Percentiles rank a stretch among this genome's conserved stretches.
These are phyloP conservation scores for Euwallacea fornicatus DNA, from an alignment of 1,140 invertebrate species.

Conservation along the genomic window DNA sequence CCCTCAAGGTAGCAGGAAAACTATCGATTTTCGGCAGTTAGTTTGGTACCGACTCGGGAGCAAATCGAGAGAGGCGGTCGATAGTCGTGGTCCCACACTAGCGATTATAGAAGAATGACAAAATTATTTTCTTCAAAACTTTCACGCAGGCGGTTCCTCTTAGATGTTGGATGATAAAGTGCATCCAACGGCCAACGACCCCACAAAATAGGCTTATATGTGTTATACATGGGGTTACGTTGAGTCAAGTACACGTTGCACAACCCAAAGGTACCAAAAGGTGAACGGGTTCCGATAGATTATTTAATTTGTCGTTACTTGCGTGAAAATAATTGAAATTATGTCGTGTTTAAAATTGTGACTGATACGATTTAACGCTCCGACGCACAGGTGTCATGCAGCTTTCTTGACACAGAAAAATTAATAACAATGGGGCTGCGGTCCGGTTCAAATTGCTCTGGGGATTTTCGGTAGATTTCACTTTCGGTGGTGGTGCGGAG, in stretches of 20 bases:
- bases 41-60: background rate
- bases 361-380: constrained; percentile 1
- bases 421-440: background rate
- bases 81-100: background rate
- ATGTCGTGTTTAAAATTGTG: background rate
- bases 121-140: constrained; percentile 15
- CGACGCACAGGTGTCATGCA: background rate
- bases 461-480: background rate
- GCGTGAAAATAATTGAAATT: background rate
- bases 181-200: constrained; percentile 14
- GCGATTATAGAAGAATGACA: background rate
- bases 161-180: constrained; percentile 17
- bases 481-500: background rate
- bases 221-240: constrained; percentile 1
- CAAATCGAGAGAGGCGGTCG: background rate
- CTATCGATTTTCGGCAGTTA: background rate
- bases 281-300: background rate
- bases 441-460: background rate
- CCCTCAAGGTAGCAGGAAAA: background rate
- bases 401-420: constrained; percentile 5
- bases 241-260: background rate
- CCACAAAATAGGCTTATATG: background rate
- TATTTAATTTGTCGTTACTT: constrained; percentile 5
- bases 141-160: constrained; percentile 13
- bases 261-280: background rate